Evolutionary conservation across 2,888 invertebrate species (phyloP).

Genomic region (Clivina fossor): DNA sequence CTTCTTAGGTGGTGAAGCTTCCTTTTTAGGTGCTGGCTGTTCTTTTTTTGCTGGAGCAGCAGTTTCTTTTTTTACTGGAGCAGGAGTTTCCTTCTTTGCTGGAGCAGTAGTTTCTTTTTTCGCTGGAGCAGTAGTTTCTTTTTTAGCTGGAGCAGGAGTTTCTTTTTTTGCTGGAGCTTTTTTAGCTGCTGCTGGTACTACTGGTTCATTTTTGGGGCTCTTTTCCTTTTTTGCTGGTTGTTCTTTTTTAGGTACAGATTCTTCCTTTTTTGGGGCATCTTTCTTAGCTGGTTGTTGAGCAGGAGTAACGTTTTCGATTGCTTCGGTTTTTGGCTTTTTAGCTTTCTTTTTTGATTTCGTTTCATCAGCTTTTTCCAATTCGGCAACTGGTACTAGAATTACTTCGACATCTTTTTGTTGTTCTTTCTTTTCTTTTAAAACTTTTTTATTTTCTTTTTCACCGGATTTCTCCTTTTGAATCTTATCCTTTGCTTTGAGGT

Average conservation of each 20-base stretch:
- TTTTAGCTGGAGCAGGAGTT: slow-evolving; percentile 41
- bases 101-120: slow-evolving; percentile 52
- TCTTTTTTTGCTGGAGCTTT: slow-evolving; percentile 14
- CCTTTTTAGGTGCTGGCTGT: slow-evolving; percentile 30
- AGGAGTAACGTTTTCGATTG: slow-evolving; percentile 24
- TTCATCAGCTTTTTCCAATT: slow-evolving; percentile 17
- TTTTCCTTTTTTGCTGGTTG: slow-evolving; percentile 13
- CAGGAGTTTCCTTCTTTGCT: slow-evolving; percentile 24
- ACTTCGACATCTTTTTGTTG: slow-evolving; percentile 44
- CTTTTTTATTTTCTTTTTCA: slow-evolving; percentile 42
- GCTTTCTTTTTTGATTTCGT: slow-evolving; percentile 47
- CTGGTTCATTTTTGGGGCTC: slow-evolving; percentile 8
- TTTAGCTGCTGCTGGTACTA: slow-evolving; percentile 3
- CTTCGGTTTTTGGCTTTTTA: slow-evolving; percentile 48
- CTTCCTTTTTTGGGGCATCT: slow-evolving; percentile 27
- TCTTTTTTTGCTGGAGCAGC: slow-evolving; percentile 38
- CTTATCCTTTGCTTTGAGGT: slow-evolving; percentile 53
- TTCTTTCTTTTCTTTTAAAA: slow-evolving; percentile 40
- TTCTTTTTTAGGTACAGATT: slow-evolving; percentile 24
- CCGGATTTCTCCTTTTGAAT: slow-evolving; percentile 43
- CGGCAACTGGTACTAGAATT: slow-evolving; percentile 34
- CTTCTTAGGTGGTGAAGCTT: slow-evolving; percentile 40
- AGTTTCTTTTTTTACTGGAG: slow-evolving; percentile 38
- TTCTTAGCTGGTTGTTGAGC: slow-evolving; percentile 3
- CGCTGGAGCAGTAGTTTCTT: slow-evolving; percentile 46